Evolutionary conservation across 2,888 invertebrate species (phyloP), one percentile per base, ranked within the genome.

Genomic region (Nomada fabriciana): DNA sequence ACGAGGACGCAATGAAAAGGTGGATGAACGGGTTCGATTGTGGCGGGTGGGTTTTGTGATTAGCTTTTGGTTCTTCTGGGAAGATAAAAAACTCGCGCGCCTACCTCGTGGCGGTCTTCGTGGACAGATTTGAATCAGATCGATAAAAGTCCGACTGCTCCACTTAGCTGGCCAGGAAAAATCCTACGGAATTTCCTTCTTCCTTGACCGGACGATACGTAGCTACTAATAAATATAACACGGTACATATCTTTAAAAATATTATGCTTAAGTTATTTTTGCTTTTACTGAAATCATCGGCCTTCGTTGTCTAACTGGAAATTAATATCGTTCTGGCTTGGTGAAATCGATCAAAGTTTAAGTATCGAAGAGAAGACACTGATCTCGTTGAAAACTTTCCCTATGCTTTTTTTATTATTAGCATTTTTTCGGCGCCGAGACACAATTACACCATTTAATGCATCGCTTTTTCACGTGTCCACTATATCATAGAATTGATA

Each of bases 101-200:
- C 65, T 63, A 25, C 63, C 80, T 68, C 82, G 80, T 77, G 77
- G 78, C 68, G 86, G 84, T 80, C 72, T 81, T 76, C 29, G 82
- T 57, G 73, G 67, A 74, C 71, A 80, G 80, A 85, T 87, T 86
- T 73, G 71, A 85, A 86, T 86, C 78, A 79, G 80, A 88, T 88
- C 88, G 85, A 88, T 88, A 85, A 78, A 69, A 74, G 71, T 84
- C 82, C 64, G 65, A 76, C 82, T 76, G 82, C 84, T 76, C 78
- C 63, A 76, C 69, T 82, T 72, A 57, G 67, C 36, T 50, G 63
- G 75, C 25, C 53, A 65, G 75, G 72, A 80, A 81, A 86, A 85
- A 82, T 87, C 82, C 80, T 53, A 50, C 67, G 84, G 84, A 78
- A 83, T 80, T 82, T 71, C 71, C 60, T 74, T 68, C 42, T 5